Evolutionary conservation across 2,888 invertebrate species (phyloP), one percentile per base, ranked within the genome.

Genomic region (Synanthedon andrenaeformis): DNA sequence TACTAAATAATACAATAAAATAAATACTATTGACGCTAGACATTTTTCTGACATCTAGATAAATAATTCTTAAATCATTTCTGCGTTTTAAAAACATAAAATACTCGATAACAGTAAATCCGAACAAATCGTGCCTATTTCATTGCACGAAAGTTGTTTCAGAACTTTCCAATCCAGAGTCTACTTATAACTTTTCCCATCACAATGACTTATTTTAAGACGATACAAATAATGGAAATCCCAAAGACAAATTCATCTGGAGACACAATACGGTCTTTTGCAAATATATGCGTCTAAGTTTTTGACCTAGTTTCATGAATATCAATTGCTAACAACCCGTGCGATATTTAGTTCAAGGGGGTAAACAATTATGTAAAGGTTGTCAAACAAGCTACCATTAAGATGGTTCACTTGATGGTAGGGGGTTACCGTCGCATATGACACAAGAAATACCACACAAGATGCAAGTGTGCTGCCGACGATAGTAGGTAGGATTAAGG

Each of bases 171-270:
- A 79, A 77, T 79, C 73, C 75, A 73, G 63, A 61, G 70, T 66
- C 70, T 73, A 71, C 74, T 79, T 79, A 74, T 70, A 81, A 82
- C 79, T 82, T 82, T 82, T 79, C 73, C 78, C 76, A 81, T 81
- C 77, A 77, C 71, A 71, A 72, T 75, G 74, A 75, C 69, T 74
- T 63, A 65, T 69, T 70, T 77, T 77, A 74, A 74, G 73, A 73
- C 67, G 73, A 73, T 76, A 78, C 77, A 76, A 78, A 76, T 76
- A 80, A 76, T 68, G 66, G 67, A 71, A 74, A 67, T 69, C 69
- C 58, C 53, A 52, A 58, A 67, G 41, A 66, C 69, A 70, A 69
- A 74, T 69, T 67, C 70, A 67, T 69, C 65, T 62, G 58, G 58
- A 58, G 49, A 48, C 48, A 58, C 57, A 62, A 60, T 59, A 59